phyloP scores from a whole-genome alignment of 2,113 vertebrate genomes.

The Amphiprion ocellaris region DNA sequence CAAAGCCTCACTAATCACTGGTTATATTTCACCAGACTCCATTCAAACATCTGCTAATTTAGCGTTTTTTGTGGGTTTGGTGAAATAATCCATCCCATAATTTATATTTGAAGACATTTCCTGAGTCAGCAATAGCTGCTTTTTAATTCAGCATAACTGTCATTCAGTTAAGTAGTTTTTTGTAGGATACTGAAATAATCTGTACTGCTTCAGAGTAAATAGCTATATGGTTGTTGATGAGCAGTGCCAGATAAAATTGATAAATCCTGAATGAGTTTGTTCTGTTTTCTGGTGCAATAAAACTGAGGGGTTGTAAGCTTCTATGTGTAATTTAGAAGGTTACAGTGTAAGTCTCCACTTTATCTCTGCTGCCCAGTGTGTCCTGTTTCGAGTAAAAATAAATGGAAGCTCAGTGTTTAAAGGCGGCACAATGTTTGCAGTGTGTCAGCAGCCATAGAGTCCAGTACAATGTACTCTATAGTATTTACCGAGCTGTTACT shows the following conservation, averaged over 20 bases:
- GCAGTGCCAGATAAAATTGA: background rate
- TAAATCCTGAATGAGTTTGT: background rate
- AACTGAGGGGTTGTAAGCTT: background rate
- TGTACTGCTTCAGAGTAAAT: background rate
- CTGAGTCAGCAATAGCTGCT: background rate
- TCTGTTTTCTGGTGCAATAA: no score
- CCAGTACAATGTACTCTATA: constrained; percentile 12
- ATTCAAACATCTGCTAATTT: background rate
- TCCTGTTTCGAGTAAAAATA: background rate
- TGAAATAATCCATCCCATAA: background rate
- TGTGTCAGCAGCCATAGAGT: constrained; percentile 32
- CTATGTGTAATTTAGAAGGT: no score
- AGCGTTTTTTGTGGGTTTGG: accelerated
- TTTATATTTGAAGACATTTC: background rate
- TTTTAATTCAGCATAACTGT: background rate
- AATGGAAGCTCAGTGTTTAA: constrained; percentile 18
- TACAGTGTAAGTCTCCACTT: no score
- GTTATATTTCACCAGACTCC: background rate
- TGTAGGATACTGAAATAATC: background rate
- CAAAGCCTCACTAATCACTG: background rate
- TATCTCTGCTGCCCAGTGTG: background rate
- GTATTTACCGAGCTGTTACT: constrained; percentile 4
- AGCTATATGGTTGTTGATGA: background rate
- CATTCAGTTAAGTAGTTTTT: background rate
- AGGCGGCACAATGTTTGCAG: constrained; percentile 35